phyloP scores from a whole-genome alignment of 1,140 invertebrate genomes.

The Chymomyza costata region DNA sequence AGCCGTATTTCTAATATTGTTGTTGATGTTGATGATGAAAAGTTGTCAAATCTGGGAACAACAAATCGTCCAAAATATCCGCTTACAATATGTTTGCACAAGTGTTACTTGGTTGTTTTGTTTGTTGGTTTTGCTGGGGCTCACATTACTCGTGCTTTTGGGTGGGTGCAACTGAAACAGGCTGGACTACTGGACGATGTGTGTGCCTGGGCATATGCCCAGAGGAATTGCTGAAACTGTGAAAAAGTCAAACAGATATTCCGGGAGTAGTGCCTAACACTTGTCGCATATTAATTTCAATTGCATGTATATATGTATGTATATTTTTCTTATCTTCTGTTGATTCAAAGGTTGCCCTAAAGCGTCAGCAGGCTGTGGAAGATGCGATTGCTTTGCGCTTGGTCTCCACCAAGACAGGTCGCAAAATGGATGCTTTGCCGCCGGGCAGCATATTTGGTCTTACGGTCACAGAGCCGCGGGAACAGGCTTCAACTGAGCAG shows the following conservation, averaged over 20 bases:
- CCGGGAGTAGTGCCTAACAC: constrained; percentile 29
- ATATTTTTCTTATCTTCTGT: constrained; percentile 3
- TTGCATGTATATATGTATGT: constrained; percentile 18
- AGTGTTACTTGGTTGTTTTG: too few relatives aligned
- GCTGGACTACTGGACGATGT: neutral
- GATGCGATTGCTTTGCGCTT: constrained; percentile 96
- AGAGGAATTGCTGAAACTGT: constrained; percentile 39
- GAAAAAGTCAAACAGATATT: constrained; percentile 53
- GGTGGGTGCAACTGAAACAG: neutral
- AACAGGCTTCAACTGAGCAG: constrained; percentile 30
- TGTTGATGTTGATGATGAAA: constrained; percentile 60
- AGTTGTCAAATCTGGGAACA: constrained; percentile 62
- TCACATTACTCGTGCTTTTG: constrained; percentile 48
- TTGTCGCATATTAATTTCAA: constrained; percentile 75
- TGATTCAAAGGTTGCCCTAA: constrained; percentile 89
- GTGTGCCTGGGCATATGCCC: constrained; percentile 28
- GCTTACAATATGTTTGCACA: constrained; percentile 70
- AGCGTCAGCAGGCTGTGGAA: constrained; percentile 97
- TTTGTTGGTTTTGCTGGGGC: too few relatives aligned
- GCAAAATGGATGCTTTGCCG: constrained; percentile 87
- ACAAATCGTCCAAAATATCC: constrained; percentile 70
- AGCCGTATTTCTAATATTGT: constrained; percentile 17
- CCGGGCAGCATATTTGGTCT: constrained; percentile 94
- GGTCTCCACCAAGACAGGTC: constrained; percentile 91
- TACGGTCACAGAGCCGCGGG: constrained; percentile 82